phyloP scores from a whole-genome alignment of 2,888 invertebrate species.

The Torymus auratus region DNA sequence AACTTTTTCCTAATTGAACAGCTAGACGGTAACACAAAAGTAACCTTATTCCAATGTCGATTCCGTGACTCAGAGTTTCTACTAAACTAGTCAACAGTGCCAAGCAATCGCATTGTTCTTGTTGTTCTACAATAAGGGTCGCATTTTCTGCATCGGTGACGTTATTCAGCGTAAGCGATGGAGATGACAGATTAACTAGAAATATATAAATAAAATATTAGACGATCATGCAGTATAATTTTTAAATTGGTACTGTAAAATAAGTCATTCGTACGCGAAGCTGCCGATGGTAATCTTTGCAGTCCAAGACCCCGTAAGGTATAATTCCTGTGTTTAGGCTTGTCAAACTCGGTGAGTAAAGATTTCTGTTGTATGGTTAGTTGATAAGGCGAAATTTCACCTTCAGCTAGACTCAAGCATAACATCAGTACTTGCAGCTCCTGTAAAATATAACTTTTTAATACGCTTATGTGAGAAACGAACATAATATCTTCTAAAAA shows the following conservation, averaged over 20 bases:
- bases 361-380: constrained; percentile 82
- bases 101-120: constrained; percentile 66
- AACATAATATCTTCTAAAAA: background rate
- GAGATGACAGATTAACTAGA: constrained; percentile 44
- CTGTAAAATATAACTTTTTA: constrained; percentile 54
- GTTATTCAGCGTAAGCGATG: constrained; percentile 31
- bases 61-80: constrained; percentile 77
- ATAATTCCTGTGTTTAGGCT: constrained; percentile 63
- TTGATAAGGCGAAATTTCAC: constrained; percentile 80
- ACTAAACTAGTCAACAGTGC: constrained; percentile 66
- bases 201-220: constrained; percentile 4
- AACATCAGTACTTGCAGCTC: constrained; percentile 81
- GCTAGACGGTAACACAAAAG: constrained; percentile 80
- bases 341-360: constrained; percentile 74
- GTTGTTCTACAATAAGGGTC: constrained; percentile 32
- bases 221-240: no score
- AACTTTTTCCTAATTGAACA: constrained; percentile 79
- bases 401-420: constrained; percentile 82
- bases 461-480: background rate
- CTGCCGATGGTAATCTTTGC: constrained; percentile 64
- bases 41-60: constrained; percentile 78
- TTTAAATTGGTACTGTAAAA: no score
- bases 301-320: constrained; percentile 66
- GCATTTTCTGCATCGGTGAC: constrained; percentile 30
- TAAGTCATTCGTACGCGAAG: constrained; percentile 60